Percentiles rank a stretch among this genome's conserved stretches.
Conservation (phyloP, 2,113 vertebrate species). For the Leucoraja erinaceus region DNA sequence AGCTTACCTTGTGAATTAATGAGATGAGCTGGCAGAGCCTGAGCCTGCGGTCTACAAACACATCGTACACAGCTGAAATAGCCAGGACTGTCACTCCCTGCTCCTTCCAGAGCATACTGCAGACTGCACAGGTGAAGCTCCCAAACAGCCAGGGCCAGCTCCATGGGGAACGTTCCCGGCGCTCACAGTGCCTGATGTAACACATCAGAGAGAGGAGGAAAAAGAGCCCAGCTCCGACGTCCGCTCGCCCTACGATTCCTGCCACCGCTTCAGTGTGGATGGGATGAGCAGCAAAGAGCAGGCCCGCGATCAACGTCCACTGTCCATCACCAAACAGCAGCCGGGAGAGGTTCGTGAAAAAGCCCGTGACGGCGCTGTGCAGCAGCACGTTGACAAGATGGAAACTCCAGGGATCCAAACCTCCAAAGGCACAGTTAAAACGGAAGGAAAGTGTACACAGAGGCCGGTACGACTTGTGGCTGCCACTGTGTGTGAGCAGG, state of each 20-base stretch:
- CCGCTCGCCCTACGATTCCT: slow-evolving; percentile 85
- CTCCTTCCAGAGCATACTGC: slow-evolving; percentile 98
- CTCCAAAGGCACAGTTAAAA: slow-evolving; percentile 80
- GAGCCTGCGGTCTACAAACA: slow-evolving; percentile 82
- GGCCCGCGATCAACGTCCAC: slow-evolving; percentile 84
- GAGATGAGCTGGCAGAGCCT: slow-evolving; percentile 73
- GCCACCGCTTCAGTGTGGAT: slow-evolving; percentile 94
- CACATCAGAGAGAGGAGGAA: slow-evolving; percentile 87
- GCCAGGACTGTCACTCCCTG: slow-evolving; percentile 93
- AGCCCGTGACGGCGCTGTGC: slow-evolving; percentile 76
- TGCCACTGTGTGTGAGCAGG: slow-evolving; percentile 91
- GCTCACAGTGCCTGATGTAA: slow-evolving; percentile 77
- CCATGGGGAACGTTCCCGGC: slow-evolving; percentile 51
- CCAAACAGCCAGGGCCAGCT: slow-evolving; percentile 74
- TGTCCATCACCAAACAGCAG: slow-evolving; percentile 77
- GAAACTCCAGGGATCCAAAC: slow-evolving; percentile 90
- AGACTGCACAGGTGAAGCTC: slow-evolving; percentile 73
- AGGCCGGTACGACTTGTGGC: slow-evolving; percentile 95
- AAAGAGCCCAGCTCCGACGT: slow-evolving; percentile 87
- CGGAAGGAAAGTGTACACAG: slow-evolving; percentile 95
- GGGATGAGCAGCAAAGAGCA: slow-evolving; percentile 89
- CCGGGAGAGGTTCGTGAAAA: slow-evolving; percentile 84
- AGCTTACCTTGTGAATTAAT: slow-evolving; percentile 79
- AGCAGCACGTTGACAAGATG: slow-evolving; percentile 83
- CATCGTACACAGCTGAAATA: slow-evolving; percentile 79